Conservation (phyloP, 2,797 vertebrate species). For the Poecilia gillii region DNA sequence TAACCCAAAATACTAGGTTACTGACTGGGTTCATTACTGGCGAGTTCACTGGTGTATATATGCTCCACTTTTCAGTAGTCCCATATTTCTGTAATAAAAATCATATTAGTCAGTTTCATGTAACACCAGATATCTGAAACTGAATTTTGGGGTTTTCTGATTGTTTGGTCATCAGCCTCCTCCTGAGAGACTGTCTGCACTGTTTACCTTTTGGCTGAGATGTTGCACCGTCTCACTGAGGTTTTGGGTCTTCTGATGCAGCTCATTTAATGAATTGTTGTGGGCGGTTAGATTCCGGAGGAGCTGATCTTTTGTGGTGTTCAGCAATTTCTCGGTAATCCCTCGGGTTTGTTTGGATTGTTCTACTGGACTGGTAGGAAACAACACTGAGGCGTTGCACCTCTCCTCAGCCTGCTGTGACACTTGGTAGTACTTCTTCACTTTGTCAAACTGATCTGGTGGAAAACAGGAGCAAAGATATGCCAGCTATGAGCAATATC, state of each 20-base stretch:
- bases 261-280: conserved; percentile 78
- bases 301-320: conserved; percentile 56
- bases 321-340: conserved; percentile 65
- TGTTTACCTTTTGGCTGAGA: conserved; percentile 81
- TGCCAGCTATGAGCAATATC: neutral
- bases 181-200: neutral
- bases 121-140: too few species aligned
- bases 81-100: too few species aligned
- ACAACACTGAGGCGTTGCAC: conserved; percentile 74
- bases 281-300: conserved; percentile 70
- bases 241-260: conserved; percentile 73
- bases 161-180: neutral
- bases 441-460: conserved; percentile 83
- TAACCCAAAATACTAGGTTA: too few species aligned
- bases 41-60: too few species aligned
- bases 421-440: conserved; percentile 72
- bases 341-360: conserved; percentile 58
- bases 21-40: too few species aligned
- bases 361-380: conserved; percentile 68
- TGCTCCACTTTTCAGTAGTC: too few species aligned
- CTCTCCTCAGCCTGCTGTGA: conserved; percentile 74
- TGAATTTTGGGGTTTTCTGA: neutral
- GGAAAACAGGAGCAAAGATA: neutral
- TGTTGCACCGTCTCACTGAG: conserved; percentile 67
- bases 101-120: too few species aligned